A percentile compares a stretch with the other conserved stretches of the same genome.
Evolutionary conservation across 1,140 invertebrate genomes (phyloP).

Genomic region (Odontomachus brunneus): DNA sequence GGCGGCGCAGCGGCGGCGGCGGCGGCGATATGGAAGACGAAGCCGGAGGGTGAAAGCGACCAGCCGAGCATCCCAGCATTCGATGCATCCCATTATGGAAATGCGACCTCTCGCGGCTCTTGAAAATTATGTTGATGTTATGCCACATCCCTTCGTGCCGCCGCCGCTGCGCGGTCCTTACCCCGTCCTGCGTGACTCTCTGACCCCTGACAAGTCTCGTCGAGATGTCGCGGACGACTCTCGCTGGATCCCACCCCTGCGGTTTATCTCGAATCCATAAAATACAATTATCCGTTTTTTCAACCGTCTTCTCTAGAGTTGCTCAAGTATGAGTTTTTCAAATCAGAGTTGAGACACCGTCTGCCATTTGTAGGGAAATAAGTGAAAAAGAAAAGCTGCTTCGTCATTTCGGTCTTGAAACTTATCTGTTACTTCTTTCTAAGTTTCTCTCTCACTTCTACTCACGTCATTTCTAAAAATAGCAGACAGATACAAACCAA

Average conservation of each 20-base stretch:
- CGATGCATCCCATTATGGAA: slow-evolving; percentile 83
- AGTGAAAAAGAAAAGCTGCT: no score
- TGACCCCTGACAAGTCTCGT: slow-evolving; percentile 2
- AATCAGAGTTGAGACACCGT: no score
- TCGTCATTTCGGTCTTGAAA: no score
- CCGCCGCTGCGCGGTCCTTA: slow-evolving; percentile 35
- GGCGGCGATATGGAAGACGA: slow-evolving; percentile 43
- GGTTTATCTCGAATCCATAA: slow-evolving; percentile 79
- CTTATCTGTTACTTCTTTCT: no score
- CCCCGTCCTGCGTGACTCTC: slow-evolving; percentile 50
- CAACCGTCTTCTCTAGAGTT: neutral
- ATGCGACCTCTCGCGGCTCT: slow-evolving; percentile 80
- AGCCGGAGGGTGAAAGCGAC: slow-evolving; percentile 61
- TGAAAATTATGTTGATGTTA: slow-evolving; percentile 84
- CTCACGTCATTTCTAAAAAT: no score
- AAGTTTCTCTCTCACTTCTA: no score
- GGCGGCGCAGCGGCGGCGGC: neutral
- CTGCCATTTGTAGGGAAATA: no score
- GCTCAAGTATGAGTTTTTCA: no score
- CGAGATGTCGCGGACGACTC: neutral
- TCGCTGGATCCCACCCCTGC: neutral
- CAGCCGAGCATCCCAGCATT: slow-evolving; percentile 73
- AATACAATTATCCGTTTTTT: slow-evolving; percentile 78
- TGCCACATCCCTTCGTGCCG: slow-evolving; percentile 70
- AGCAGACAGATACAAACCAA: no score